Conservation (phyloP, 2,797 vertebrate genomes). For the Chelonia mydas region DNA sequence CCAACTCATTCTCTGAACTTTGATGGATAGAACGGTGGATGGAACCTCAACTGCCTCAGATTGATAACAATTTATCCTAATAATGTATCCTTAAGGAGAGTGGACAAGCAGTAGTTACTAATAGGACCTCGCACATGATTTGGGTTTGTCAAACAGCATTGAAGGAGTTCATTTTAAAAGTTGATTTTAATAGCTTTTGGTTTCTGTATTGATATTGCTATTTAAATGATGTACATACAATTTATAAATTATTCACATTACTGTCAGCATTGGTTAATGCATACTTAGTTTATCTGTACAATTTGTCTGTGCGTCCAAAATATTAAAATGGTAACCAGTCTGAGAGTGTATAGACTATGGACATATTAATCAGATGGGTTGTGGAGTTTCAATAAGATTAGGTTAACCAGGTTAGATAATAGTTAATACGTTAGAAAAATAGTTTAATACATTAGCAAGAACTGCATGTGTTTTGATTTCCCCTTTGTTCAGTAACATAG, state of each 20-base stretch:
- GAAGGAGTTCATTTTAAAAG: constrained; percentile 53
- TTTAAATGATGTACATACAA: constrained; percentile 50
- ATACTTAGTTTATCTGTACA: constrained; percentile 60
- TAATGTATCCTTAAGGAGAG: background rate
- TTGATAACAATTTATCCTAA: background rate
- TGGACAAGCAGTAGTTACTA: background rate
- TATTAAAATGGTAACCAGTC: constrained; percentile 39
- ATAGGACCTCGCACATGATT: background rate
- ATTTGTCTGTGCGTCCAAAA: constrained; percentile 37
- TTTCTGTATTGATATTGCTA: constrained; percentile 60
- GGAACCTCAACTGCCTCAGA: background rate
- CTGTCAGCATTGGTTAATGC: constrained; percentile 54
- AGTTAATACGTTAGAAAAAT: constrained; percentile 6
- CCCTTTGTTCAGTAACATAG: background rate
- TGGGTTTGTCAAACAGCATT: background rate
- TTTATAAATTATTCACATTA: constrained; percentile 56
- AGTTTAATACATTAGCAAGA: constrained; percentile 19
- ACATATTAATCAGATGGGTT: constrained; percentile 22
- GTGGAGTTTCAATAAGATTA: constrained; percentile 29
- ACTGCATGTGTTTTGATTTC: background rate
- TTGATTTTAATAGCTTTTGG: constrained; percentile 45
- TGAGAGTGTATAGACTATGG: constrained; percentile 24
- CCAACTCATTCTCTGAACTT: background rate
- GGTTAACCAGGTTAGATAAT: background rate
- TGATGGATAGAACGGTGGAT: background rate